A percentile compares a stretch with the other conserved stretches of the same genome.
These are phyloP conservation scores for Coreius guichenoti DNA, from an alignment of 2,797 vertebrate species.

Conservation along the genomic window DNA sequence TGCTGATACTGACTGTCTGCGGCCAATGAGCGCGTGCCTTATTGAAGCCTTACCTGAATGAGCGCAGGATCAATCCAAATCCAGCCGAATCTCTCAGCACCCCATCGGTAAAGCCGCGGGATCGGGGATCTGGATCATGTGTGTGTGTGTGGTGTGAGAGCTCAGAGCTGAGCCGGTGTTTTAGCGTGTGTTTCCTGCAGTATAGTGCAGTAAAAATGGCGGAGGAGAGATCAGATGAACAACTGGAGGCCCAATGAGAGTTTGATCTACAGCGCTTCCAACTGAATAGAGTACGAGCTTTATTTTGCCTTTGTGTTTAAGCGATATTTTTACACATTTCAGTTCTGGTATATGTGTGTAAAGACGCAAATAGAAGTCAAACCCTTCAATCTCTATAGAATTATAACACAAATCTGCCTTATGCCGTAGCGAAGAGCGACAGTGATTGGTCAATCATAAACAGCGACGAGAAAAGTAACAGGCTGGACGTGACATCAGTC, in stretches of 20 bases:
- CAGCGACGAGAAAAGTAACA: background rate
- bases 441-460: background rate
- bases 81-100: conserved; percentile 49
- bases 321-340: background rate
- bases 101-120: conserved; percentile 13
- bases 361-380: background rate
- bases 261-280: conserved; percentile 2
- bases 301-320: background rate
- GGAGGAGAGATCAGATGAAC: conserved; percentile 58
- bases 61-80: conserved; percentile 55
- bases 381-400: background rate
- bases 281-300: conserved; percentile 4
- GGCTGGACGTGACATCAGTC: background rate
- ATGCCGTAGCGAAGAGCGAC: fast-evolving
- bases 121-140: conserved; percentile 7
- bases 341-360: background rate
- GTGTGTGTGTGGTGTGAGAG: background rate
- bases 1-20: conserved; percentile 78
- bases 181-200: conserved; percentile 58
- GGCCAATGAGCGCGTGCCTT: conserved; percentile 86
- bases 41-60: conserved; percentile 81
- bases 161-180: background rate
- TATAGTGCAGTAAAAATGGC: conserved; percentile 77
- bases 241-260: background rate
- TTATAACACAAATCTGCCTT: background rate